Percentiles rank a stretch among this genome's conserved stretches.
Evolutionary conservation across 2,888 invertebrate species (phyloP).

Genomic region (Epirrhoe tristata): DNA sequence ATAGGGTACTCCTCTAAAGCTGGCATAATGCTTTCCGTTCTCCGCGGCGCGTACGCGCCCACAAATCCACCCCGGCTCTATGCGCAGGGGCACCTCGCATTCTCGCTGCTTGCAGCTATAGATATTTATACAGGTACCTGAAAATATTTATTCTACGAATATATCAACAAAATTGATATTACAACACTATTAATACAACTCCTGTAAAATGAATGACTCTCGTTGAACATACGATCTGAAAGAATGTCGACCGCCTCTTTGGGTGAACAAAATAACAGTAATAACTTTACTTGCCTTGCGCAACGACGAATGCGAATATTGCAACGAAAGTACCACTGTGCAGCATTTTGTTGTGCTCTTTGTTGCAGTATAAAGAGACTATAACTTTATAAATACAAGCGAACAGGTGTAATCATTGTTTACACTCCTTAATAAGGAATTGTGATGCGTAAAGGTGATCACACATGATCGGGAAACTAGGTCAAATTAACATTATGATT

Average conservation of each 20-base stretch:
- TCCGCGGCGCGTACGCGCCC: conserved; percentile 42
- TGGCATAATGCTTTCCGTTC: conserved; percentile 40
- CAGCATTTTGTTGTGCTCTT: conserved; percentile 1
- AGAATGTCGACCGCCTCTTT: no score
- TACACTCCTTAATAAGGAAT: not conserved
- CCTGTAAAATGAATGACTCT: no score
- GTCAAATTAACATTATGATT: not conserved
- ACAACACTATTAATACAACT: no score
- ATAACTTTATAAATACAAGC: not conserved
- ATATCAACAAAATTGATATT: no score
- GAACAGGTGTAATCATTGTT: not conserved
- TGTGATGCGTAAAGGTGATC: not conserved
- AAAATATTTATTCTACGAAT: no score
- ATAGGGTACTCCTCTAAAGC: conserved; percentile 50
- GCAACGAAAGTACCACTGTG: not conserved
- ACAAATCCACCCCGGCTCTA: conserved; percentile 43
- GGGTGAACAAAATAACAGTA: no score
- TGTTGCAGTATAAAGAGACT: not conserved
- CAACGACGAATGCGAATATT: conserved; percentile 7
- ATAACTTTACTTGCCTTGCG: conserved; percentile 3
- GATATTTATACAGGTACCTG: conserved; percentile 7
- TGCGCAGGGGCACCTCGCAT: conserved; percentile 29
- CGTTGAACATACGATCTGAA: no score
- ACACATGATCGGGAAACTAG: not conserved
- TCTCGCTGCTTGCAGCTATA: conserved; percentile 10